These are phyloP conservation scores for Anoplopoma fimbria DNA, from an alignment of 2,113 vertebrate genomes.

Conservation along the genomic window DNA sequence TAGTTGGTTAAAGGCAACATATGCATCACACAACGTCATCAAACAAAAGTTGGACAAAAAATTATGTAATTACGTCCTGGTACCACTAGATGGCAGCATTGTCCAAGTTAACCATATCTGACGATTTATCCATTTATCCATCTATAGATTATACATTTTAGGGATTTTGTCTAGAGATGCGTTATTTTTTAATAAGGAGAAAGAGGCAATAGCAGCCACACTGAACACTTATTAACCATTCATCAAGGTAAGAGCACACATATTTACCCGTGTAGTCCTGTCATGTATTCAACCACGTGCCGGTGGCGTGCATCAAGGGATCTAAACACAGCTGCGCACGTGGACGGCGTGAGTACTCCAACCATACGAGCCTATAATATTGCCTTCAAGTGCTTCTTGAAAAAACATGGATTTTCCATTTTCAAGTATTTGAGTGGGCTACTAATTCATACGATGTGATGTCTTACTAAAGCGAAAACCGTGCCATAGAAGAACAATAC, in stretches of 20 bases:
- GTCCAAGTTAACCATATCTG: background rate
- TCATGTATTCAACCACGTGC: background rate
- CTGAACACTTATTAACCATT: background rate
- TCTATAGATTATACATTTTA: background rate
- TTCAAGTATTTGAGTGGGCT: too few relatives aligned
- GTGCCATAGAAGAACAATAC: too few relatives aligned
- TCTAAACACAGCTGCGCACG: background rate
- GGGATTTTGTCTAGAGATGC: background rate
- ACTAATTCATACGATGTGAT: background rate
- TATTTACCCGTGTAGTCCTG: background rate
- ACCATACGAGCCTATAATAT: background rate
- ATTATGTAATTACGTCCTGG: background rate
- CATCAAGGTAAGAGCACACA: background rate
- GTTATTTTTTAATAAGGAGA: background rate
- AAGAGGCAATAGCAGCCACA: background rate
- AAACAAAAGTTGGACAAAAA: background rate
- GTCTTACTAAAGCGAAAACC: background rate
- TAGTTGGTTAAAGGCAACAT: background rate
- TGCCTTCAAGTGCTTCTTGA: background rate
- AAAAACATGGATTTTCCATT: background rate
- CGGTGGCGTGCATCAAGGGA: background rate
- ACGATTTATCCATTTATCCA: background rate
- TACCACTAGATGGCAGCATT: constrained; percentile 15
- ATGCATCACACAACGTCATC: background rate
- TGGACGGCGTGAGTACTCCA: background rate